Evolutionary conservation across 2,113 vertebrate genomes (phyloP).

Genomic region (Condylura cristata): DNA sequence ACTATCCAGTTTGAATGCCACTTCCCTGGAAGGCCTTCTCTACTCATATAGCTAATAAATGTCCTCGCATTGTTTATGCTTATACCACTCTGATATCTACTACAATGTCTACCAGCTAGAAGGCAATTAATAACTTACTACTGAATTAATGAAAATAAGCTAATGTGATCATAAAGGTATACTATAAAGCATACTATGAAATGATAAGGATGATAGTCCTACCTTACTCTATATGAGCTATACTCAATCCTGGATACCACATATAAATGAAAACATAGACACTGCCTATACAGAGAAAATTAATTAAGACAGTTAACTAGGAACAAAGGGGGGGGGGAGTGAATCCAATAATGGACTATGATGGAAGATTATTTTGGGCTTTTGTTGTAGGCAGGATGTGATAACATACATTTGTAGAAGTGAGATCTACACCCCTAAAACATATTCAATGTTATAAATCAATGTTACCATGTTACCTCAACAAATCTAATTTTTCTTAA

Average conservation of each 20-base stretch:
- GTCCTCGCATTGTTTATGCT: not conserved
- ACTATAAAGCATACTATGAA: not conserved
- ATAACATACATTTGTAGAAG: too few relatives aligned
- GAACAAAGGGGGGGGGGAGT: not conserved
- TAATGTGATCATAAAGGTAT: not conserved
- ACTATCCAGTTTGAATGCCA: not conserved
- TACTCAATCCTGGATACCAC: not conserved
- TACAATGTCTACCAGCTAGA: not conserved
- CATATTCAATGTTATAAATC: too few relatives aligned
- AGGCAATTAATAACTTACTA: not conserved
- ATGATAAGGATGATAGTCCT: not conserved
- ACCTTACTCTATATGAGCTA: not conserved
- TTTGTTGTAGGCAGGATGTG: too few relatives aligned
- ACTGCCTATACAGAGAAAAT: not conserved
- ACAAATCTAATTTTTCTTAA: too few relatives aligned
- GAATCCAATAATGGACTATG: not conserved
- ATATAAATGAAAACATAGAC: not conserved
- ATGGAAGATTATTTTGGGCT: too few relatives aligned
- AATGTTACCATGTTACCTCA: too few relatives aligned
- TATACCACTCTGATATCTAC: not conserved
- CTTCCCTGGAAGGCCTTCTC: not conserved
- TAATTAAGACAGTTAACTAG: not conserved
- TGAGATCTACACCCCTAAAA: too few relatives aligned
- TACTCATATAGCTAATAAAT: not conserved
- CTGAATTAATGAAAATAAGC: conserved; percentile 16